Evolutionary conservation across 53 echinoderm and acorn worm species (phyloP), one percentile per base, ranked within the genome.

Genomic region (Antedon mediterranea): DNA sequence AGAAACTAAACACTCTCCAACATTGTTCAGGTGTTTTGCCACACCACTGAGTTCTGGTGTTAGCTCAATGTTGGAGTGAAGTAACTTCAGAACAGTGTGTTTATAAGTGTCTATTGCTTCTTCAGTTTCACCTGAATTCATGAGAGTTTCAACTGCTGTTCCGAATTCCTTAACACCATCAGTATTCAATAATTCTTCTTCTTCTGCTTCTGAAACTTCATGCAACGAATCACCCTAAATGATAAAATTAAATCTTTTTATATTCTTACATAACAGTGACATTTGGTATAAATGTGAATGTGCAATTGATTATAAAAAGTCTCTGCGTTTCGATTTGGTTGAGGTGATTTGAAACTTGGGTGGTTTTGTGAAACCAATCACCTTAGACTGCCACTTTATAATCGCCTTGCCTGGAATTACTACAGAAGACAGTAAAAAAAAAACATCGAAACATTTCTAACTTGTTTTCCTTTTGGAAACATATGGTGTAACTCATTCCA

Each of bases 31-130:
- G 23, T 57, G 57, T 3, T 1, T 8, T 8, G 15, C 15, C 20
- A 15, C 20, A 23, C 57, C 23, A 57, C 14, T 57, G 9, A 57
- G 23, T 8, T 23, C 57, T 57, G 57, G 57, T 57, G 57, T 57
- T 57, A 23, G 23, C 20, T 57, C 57, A 57, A 57, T 8, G 57
- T 57, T 57, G 57, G 57, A 57, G 76, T 83, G 74, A 28, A 93
- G 74, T 9, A 93, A 29, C 9, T 80, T 78, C 34, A 89, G 28
- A 0, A 90, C 93, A 0, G 93, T 84, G 31, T 34, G 78, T 73
- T 93, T 93, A 85, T 93, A 93, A 77, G 73, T 43, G 34, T 83
- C 81, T 28, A 90, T 70, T 13, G 74, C 34, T 6, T 90, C 88
- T 7, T 76, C 34, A 0, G 73, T 72, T 57, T 93, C 93, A 28